Evolutionary conservation across 2,113 vertebrate genomes (phyloP).

Genomic region (Mastomys coucha): DNA sequence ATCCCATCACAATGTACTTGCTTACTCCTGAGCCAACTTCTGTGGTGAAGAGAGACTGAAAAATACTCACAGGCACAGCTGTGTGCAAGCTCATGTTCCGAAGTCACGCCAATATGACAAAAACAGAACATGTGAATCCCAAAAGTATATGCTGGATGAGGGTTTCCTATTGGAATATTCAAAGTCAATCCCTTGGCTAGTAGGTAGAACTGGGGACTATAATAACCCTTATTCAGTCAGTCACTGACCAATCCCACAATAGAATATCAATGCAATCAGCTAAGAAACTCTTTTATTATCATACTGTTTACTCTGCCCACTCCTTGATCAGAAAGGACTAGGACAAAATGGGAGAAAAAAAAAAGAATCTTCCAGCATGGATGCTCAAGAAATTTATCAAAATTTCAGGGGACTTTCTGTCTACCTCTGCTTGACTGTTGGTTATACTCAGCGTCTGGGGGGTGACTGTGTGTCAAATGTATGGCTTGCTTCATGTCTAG

Average conservation of each 20-base stretch:
- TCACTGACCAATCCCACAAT: background rate
- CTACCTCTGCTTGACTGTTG: background rate
- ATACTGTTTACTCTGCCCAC: too few relatives aligned
- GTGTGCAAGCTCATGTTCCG: background rate
- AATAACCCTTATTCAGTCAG: background rate
- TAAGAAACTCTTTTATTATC: background rate
- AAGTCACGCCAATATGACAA: background rate
- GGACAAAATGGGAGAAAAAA: background rate
- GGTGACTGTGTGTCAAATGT: background rate
- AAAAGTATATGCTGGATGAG: background rate
- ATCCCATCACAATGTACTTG: background rate
- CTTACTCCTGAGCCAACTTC: background rate
- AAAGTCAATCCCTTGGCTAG: background rate
- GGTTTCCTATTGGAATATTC: background rate
- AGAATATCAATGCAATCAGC: background rate
- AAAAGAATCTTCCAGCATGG: background rate
- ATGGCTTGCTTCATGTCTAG: background rate
- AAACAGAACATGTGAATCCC: background rate
- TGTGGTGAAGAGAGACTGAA: background rate
- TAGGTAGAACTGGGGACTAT: background rate
- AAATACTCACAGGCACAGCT: background rate
- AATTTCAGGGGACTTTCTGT: constrained; percentile 7
- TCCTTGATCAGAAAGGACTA: background rate
- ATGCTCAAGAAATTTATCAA: background rate
- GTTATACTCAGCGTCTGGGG: background rate